Evolutionary conservation across 2,797 vertebrate genomes (phyloP).

Genomic region (Cyclopterus lumpus): DNA sequence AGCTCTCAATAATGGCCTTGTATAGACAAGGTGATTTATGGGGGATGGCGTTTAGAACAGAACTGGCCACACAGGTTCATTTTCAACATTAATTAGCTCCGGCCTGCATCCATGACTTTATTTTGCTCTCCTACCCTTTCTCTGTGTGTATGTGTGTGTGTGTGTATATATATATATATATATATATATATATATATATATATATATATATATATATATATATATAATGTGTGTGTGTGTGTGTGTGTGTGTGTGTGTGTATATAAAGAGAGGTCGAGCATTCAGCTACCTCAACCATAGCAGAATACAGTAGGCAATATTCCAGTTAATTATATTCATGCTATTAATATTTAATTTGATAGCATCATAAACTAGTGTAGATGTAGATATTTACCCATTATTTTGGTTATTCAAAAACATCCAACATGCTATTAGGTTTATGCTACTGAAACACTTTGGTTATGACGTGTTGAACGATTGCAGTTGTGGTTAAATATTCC

Average conservation of each 20-base stretch:
- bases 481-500: background rate
- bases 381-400: background rate
- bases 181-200: no score
- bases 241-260: background rate
- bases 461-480: background rate
- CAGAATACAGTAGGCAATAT: background rate
- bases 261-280: background rate
- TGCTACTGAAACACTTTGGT: background rate
- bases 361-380: background rate
- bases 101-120: constrained; percentile 31
- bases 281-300: background rate
- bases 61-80: constrained; percentile 49
- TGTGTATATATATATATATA: no score
- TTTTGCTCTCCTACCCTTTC: background rate
- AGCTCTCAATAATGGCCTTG: constrained; percentile 59
- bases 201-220: no score
- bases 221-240: background rate
- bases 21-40: constrained; percentile 66
- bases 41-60: constrained; percentile 46
- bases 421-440: background rate
- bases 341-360: background rate
- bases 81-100: constrained; percentile 68
- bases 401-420: background rate
- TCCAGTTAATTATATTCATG: background rate
- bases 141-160: no score